phyloP scores from a whole-genome alignment of 2,888 invertebrate genomes.

The Cepaea hortensis region DNA sequence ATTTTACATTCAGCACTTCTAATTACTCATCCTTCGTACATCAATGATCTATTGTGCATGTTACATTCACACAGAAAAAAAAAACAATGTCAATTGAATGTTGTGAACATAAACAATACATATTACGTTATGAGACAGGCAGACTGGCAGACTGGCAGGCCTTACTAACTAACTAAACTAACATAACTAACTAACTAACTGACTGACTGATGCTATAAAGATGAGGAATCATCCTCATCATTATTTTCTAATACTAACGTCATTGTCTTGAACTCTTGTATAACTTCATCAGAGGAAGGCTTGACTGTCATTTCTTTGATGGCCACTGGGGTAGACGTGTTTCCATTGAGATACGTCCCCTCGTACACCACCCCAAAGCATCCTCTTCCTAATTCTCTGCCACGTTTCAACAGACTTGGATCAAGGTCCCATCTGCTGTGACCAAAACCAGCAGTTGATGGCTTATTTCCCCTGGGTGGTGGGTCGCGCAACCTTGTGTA shows the following conservation, averaged over 20 bases:
- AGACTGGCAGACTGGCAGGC: no score
- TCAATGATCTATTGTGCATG: no score
- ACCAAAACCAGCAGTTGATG: constrained; percentile 93
- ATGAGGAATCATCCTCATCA: not conserved
- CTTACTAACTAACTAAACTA: no score
- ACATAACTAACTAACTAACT: no score
- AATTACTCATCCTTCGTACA: no score
- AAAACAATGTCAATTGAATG: no score
- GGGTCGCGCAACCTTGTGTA: constrained; percentile 89
- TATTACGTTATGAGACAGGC: no score
- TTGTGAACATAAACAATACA: no score
- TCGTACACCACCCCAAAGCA: constrained; percentile 93
- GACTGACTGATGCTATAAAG: no score
- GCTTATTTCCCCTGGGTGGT: constrained; percentile 92
- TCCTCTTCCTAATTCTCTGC: constrained; percentile 93
- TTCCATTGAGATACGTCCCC: constrained; percentile 85
- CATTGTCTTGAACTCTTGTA: constrained; percentile 98
- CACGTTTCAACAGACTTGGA: constrained; percentile 89
- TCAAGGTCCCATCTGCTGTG: constrained; percentile 98
- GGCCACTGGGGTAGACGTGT: constrained; percentile 87
- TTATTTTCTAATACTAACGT: constrained; percentile 81
- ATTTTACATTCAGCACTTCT: no score
- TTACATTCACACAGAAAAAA: no score
- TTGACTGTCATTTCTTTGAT: constrained; percentile 99
- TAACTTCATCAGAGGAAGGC: constrained; percentile 94